Evolutionary conservation across 1,140 invertebrate species (phyloP), one percentile per base, ranked within the genome.

Genomic region (Caenorhabditis briggsae): DNA sequence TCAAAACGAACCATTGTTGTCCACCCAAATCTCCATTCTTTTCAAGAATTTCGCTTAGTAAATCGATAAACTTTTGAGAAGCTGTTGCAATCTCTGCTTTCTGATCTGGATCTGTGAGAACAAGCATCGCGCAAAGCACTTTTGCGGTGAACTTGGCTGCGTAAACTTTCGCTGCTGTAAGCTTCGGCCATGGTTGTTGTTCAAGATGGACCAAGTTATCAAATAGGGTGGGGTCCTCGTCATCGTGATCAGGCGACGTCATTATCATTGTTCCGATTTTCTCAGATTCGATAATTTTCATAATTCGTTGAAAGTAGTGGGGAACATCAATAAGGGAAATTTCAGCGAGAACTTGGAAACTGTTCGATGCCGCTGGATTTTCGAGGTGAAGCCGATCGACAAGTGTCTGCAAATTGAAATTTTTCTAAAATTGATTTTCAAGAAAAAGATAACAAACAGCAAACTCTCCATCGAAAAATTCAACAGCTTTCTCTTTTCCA

Each of bases 261-360:
- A 78, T 43, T 23, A 78, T 50, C 12, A 50, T 2, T 23, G 43
- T 20, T 78, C 70, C 70, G 50, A 78, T 78, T 53, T 23, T 23
- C 11, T 78, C 70, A 5, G 70, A 78, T 50, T 78, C 70, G 11
- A 78, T 9, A 23, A 50, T 23, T 23, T 43, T n/a, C 46, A 78
- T 50, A 5, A 78, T 53, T 2, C 41, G 33, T 8, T 16, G 1
- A 1, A 78, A 78, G 9, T 78, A 78, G 50, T 78, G 46, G 5
- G 70, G 12, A 11, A 43, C 14, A 53, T 50, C 43, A 12, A n/a
- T 50, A 53, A 16, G 46, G 20, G 23, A 78, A 23, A 78, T 78
- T 50, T 78, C 70, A 48, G 46, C 70, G n/a, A 78, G 46, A 23
- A 78, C 70, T 78, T 78, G 70, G 18, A 78, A 78, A 20, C 46